Evolutionary conservation across 2,113 vertebrate genomes (phyloP), one percentile per base, ranked within the genome.

Genomic region (Carassius auratus): DNA sequence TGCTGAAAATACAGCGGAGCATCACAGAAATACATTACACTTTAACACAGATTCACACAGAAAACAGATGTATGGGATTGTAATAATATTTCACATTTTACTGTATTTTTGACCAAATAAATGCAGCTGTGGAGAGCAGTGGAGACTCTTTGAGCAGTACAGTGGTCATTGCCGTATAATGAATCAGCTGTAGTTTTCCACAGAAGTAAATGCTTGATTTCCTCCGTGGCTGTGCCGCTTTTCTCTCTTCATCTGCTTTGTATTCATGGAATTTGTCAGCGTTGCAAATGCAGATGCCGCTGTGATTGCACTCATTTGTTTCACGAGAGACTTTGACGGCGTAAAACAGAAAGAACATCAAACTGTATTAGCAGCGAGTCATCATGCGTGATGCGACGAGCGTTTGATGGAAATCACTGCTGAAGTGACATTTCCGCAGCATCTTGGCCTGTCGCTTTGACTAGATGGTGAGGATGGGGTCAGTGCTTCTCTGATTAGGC

Each of bases 351-450:
- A 36, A 59, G 5, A 79, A 45, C 79, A 50, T 81, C 79, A 48
- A 68, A 21, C 38, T 81, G 30, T 64, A 81, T 81, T 50, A 52
- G 79, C 79, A 2, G 59, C 26, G 23, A 30, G 38, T 26, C 82
- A 38, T 3, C 8, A 57, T 30, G 50, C 0, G 66, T 59, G 59
- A 85, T 8, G 57, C 85, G 76, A 38, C 36, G 81, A 42, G 85
- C 52, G 89, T 87, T 94, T 95, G 95, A 95, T 90, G 92, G 84
- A 94, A 94, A 95, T 95, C 89, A 88, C 74, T 93, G 91, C 87
- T 94, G 95, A 95, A 93, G 92, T 95, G 94, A 95, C 95, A 95
- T 95, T 95, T 95, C 77, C 88, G 90, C 87, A 90, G 86, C 90
- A 94, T 91, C 90, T 89, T 89, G 79, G 89, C 91, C 89, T 93